These are phyloP conservation scores for Emys orbicularis DNA, from an alignment of 2,797 vertebrate genomes.

Conservation along the genomic window DNA sequence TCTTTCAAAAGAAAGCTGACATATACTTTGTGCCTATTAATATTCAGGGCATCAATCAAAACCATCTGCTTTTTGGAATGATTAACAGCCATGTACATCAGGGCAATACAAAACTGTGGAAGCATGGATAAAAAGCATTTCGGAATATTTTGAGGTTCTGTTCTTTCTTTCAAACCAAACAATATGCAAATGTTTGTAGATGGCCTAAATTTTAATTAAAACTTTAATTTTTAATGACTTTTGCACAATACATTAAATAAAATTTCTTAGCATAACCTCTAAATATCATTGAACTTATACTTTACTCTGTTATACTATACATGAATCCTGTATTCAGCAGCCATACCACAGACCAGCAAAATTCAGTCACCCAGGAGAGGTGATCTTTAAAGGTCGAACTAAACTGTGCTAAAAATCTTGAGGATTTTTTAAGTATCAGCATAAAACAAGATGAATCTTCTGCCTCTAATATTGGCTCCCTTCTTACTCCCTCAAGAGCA, in stretches of 20 bases:
- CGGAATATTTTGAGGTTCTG: background rate
- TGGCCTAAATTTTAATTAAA: background rate
- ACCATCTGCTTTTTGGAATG: conserved; percentile 35
- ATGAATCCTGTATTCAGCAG: background rate
- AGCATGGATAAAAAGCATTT: background rate
- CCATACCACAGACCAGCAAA: background rate
- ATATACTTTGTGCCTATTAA: conserved; percentile 50
- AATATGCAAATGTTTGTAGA: background rate
- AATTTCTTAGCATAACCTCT: background rate
- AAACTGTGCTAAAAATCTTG: background rate
- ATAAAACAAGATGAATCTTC: background rate
- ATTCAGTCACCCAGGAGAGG: background rate
- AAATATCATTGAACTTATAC: background rate
- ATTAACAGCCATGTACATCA: background rate
- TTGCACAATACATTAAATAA: background rate
- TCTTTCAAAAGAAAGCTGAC: background rate
- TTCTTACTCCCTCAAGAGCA: background rate
- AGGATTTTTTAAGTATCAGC: background rate
- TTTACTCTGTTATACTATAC: background rate
- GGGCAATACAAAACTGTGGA: conserved; percentile 24
- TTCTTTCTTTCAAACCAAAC: background rate
- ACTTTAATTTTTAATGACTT: background rate
- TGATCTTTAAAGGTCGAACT: background rate
- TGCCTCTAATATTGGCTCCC: accelerated
- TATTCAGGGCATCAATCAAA: conserved; percentile 54